A percentile compares a stretch with the other conserved stretches of the same genome.
Conservation (phyloP, 92 coral and sea anemone species). For the Virgularia gustaviana region DNA sequence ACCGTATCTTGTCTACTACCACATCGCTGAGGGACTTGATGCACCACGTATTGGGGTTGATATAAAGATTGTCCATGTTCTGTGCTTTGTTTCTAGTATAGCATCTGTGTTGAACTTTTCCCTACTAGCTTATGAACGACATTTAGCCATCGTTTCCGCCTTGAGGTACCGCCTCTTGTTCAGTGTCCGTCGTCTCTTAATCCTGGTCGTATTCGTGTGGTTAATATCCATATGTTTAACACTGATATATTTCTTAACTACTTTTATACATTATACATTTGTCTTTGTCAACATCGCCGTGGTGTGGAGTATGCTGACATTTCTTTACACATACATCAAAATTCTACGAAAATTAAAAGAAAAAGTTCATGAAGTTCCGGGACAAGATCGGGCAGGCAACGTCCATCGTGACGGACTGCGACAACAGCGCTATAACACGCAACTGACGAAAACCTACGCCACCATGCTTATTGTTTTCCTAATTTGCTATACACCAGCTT, state of each 20-base stretch:
- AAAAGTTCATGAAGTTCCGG: no score
- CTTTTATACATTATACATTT: neutral
- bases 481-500: slow-evolving; percentile 4
- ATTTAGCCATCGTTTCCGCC: neutral
- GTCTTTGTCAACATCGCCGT: neutral
- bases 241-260: neutral
- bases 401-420: neutral
- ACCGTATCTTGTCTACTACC: neutral
- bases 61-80: neutral
- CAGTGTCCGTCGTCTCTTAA: neutral
- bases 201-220: neutral
- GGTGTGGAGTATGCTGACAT: neutral
- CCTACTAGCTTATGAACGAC: neutral
- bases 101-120: neutral
- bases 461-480: neutral
- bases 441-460: neutral
- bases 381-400: neutral
- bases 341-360: neutral
- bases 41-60: neutral
- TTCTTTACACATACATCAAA: neutral
- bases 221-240: neutral
- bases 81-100: neutral
- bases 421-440: neutral
- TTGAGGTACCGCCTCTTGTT: neutral
- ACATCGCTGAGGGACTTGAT: neutral